A percentile compares a stretch with the other conserved stretches of the same genome.
Evolutionary conservation across 2,888 invertebrate species (phyloP).

Genomic region (Flexamia atlantica): DNA sequence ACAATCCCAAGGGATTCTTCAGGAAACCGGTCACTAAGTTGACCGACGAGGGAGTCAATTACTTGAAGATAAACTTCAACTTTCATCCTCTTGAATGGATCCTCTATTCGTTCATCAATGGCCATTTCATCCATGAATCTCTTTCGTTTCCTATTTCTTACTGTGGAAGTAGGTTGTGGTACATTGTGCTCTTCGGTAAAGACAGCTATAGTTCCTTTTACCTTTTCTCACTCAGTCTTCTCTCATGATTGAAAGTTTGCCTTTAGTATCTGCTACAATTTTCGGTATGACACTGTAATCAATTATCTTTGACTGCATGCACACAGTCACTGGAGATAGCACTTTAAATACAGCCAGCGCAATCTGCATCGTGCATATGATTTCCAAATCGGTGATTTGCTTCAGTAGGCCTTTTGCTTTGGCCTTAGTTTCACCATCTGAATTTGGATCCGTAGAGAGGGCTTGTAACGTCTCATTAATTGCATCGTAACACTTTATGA

Average conservation of each 20-base stretch:
- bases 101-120: constrained; percentile 50
- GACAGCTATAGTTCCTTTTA: background rate
- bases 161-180: background rate
- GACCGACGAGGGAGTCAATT: constrained; percentile 38
- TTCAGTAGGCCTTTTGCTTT: constrained; percentile 49
- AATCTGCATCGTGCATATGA: background rate
- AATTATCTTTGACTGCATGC: constrained; percentile 41
- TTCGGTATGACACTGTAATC: constrained; percentile 38
- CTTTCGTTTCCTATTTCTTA: constrained; percentile 38
- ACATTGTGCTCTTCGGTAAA: constrained; percentile 40
- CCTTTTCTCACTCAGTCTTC: constrained; percentile 44
- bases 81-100: constrained; percentile 39
- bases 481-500: constrained; percentile 16
- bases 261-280: constrained; percentile 24
- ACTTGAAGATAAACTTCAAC: constrained; percentile 35
- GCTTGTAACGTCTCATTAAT: constrained; percentile 12
- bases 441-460: background rate
- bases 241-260: constrained; percentile 21
- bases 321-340: constrained; percentile 44
- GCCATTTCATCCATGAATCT: constrained; percentile 56
- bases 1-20: constrained; percentile 30
- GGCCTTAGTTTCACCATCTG: constrained; percentile 14
- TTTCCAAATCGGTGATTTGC: constrained; percentile 11
- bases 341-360: constrained; percentile 15
- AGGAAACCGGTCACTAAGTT: constrained; percentile 44